Percentiles rank a stretch among this genome's conserved stretches.
These are phyloP conservation scores for Gerris lacustris DNA, from an alignment of 2,888 invertebrate species.

Conservation along the genomic window DNA sequence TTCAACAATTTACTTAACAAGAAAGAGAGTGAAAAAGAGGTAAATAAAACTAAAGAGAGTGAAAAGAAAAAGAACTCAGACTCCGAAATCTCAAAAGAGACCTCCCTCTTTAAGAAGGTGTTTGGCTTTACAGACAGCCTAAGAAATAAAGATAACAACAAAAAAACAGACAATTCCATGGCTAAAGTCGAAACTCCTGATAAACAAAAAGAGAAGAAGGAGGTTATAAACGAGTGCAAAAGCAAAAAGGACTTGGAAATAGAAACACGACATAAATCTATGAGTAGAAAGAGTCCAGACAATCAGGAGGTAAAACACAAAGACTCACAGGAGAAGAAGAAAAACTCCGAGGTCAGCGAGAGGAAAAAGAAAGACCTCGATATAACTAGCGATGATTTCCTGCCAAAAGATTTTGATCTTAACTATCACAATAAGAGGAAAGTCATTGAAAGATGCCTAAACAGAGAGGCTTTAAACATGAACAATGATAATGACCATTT, in stretches of 20 bases:
- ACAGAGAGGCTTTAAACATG: constrained; percentile 12
- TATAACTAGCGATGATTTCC: constrained; percentile 11
- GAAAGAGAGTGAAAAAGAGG: constrained; percentile 32
- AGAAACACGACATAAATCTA: constrained; percentile 22
- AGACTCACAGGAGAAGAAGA: constrained; percentile 24
- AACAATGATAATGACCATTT: constrained; percentile 8
- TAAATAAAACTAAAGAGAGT: constrained; percentile 30
- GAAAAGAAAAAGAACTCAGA: constrained; percentile 25
- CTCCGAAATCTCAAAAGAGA: constrained; percentile 27
- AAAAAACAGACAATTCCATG: constrained; percentile 19
- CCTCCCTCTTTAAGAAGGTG: constrained; percentile 26
- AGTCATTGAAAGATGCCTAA: constrained; percentile 8
- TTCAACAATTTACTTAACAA: constrained; percentile 17
- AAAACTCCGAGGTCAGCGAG: constrained; percentile 28
- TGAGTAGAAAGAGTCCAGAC: constrained; percentile 28
- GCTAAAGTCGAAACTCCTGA: constrained; percentile 22
- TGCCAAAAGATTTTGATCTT: constrained; percentile 15
- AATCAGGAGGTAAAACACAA: constrained; percentile 24
- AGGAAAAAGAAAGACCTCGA: constrained; percentile 13
- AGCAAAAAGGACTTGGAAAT: constrained; percentile 25
- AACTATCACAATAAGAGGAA: not conserved
- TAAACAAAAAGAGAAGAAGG: constrained; percentile 15
- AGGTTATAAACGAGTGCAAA: constrained; percentile 25
- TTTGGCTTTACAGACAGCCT: constrained; percentile 26
- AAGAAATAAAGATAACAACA: constrained; percentile 22